Evolutionary conservation across 2,888 invertebrate species (phyloP).

Genomic region (Luffia ferchaultella): DNA sequence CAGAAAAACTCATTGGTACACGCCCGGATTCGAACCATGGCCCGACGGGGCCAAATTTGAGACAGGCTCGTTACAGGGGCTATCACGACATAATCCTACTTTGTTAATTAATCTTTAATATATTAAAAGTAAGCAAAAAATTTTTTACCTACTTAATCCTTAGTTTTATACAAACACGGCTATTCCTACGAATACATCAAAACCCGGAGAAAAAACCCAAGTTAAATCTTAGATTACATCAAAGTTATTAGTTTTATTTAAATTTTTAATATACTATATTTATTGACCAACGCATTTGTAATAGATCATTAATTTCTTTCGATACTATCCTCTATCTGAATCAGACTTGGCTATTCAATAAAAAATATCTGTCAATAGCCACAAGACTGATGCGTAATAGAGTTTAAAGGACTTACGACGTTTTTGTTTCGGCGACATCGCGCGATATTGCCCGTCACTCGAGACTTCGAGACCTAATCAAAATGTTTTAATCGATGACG

Average conservation of each 20-base stretch:
- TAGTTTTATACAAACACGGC: too few relatives aligned
- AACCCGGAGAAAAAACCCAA: too few relatives aligned
- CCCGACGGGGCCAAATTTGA: too few relatives aligned
- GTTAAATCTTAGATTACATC: too few relatives aligned
- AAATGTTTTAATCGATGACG: conserved; percentile 65
- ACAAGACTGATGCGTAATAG: neutral
- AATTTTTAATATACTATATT: neutral
- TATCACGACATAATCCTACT: too few relatives aligned
- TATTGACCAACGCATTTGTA: neutral
- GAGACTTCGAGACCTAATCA: conserved; percentile 66
- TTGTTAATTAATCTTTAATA: too few relatives aligned
- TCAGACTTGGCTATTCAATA: neutral
- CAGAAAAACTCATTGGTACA: too few relatives aligned
- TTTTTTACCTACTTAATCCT: too few relatives aligned
- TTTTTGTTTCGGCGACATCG: conserved; percentile 42
- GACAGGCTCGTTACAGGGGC: too few relatives aligned
- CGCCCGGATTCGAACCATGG: too few relatives aligned
- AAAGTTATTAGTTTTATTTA: neutral
- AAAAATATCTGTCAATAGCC: conserved; percentile 2
- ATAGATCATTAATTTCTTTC: neutral
- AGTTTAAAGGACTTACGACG: conserved; percentile 33
- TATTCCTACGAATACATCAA: too few relatives aligned
- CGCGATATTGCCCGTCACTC: conserved; percentile 61
- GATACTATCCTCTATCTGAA: neutral
- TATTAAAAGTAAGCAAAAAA: too few relatives aligned